Conservation (phyloP, 2,113 vertebrate species). For the Indicator maculatus region DNA sequence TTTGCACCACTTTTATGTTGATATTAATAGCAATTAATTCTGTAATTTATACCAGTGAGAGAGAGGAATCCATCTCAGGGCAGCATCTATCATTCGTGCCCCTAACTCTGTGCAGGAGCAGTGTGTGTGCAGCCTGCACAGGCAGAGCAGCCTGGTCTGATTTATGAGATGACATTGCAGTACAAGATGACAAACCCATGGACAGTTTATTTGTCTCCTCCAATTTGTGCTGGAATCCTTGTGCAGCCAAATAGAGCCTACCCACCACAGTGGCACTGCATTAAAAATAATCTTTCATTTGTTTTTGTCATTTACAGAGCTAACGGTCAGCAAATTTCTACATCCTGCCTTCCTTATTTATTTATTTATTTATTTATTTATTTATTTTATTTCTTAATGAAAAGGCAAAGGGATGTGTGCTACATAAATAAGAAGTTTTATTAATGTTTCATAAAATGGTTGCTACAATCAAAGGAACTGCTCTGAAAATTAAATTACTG, state of each 20-base stretch:
- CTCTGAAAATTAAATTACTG: constrained; percentile 86
- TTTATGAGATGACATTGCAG: constrained; percentile 28
- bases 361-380: constrained; percentile 33
- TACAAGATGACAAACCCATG: constrained; percentile 45
- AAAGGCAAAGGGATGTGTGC: constrained; percentile 77
- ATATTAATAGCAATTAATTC: constrained; percentile 44
- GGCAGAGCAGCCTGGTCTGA: neutral
- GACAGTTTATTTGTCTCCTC: constrained; percentile 62
- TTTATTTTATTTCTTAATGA: constrained; percentile 75
- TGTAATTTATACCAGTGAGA: constrained; percentile 2
- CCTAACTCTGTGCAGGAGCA: constrained; percentile 25
- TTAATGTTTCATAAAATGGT: constrained; percentile 86
- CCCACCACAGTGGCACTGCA: constrained; percentile 29
- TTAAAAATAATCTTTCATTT: constrained; percentile 68
- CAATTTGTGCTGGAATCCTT: constrained; percentile 53
- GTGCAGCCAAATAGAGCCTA: constrained; percentile 22
- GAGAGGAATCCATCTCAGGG: neutral
- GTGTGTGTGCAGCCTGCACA: neutral
- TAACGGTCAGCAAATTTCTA: constrained; percentile 78
- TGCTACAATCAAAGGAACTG: constrained; percentile 85
- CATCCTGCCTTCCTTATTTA: constrained; percentile 62
- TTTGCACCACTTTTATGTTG: neutral
- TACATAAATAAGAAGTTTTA: constrained; percentile 79
- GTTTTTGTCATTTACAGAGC: constrained; percentile 71
- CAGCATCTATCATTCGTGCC: neutral